Percentiles rank a stretch among this genome's conserved stretches.
phyloP scores from a whole-genome alignment of 2,797 vertebrate genomes.

The Semotilus atromaculatus region DNA sequence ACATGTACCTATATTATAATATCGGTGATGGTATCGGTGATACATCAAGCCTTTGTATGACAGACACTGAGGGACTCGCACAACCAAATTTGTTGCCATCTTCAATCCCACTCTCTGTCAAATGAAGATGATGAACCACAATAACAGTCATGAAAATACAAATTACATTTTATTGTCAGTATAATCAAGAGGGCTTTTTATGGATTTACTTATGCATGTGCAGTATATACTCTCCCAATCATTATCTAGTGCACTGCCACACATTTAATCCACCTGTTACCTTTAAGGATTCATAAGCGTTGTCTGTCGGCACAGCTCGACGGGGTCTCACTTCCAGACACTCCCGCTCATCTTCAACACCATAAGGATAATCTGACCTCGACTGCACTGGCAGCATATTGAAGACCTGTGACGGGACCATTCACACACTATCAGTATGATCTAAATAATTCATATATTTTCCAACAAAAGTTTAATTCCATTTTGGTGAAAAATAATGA shows the following conservation, averaged over 20 bases:
- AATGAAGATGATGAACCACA: too few species aligned
- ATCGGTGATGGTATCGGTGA: rapidly evolving
- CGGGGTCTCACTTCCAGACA: slow-evolving; percentile 42
- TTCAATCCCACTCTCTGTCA: slow-evolving; percentile 54
- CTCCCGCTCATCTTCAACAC: background rate
- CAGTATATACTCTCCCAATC: background rate
- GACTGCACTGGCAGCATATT: slow-evolving; percentile 37
- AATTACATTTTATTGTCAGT: background rate
- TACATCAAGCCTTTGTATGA: slow-evolving; percentile 18
- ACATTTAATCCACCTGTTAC: slow-evolving; percentile 20
- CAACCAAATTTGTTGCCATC: slow-evolving; percentile 51
- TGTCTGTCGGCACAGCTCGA: background rate
- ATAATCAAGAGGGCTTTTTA: background rate
- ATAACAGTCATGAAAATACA: background rate
- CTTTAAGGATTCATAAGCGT: slow-evolving; percentile 31
- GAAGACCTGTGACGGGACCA: slow-evolving; percentile 46
- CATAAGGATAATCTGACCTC: background rate
- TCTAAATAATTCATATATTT: background rate
- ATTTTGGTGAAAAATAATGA: background rate
- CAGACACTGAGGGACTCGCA: slow-evolving; percentile 31
- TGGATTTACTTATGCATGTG: background rate
- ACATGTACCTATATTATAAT: background rate
- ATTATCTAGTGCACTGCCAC: background rate
- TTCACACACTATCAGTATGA: background rate
- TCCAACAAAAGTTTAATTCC: too few species aligned